phyloP scores from a whole-genome alignment of 2,797 vertebrate genomes.

The Cyclopterus lumpus region DNA sequence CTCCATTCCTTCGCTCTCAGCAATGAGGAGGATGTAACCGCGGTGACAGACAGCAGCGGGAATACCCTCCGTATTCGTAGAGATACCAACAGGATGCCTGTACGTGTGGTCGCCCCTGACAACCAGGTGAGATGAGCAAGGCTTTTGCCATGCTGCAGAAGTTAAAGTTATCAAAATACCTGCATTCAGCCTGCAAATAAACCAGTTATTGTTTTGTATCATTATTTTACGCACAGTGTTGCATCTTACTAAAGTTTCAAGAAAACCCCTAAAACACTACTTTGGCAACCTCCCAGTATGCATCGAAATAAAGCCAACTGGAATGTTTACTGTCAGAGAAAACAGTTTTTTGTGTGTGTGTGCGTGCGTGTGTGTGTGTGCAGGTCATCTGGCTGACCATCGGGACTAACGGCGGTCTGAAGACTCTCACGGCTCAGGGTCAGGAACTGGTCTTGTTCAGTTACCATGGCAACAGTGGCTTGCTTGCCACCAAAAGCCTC shows the following conservation, averaged over 20 bases:
- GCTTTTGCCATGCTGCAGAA: neutral
- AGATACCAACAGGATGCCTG: constrained; percentile 96
- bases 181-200: neutral
- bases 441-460: constrained; percentile 95
- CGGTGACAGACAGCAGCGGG: constrained; percentile 95
- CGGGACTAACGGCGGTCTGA: constrained; percentile 95
- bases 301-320: neutral
- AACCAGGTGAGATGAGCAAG: constrained; percentile 91
- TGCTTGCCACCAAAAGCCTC: constrained; percentile 97
- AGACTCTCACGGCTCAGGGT: constrained; percentile 95
- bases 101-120: constrained; percentile 95
- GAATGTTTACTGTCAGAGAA: neutral
- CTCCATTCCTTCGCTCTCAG: constrained; percentile 66
- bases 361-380: constrained; percentile 7
- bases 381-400: constrained; percentile 98
- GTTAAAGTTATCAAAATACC: neutral
- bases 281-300: neutral
- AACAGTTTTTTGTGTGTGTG: neutral
- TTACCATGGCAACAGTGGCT: constrained; percentile 97
- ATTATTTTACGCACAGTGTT: neutral
- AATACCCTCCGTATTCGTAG: constrained; percentile 94
- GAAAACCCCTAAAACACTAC: neutral
- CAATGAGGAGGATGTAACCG: constrained; percentile 95
- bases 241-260: neutral
- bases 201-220: too few relatives aligned